Base-by-base conservation (phyloP, 2,797 vertebrate genomes). In the Acrocephalus scirpaceus region DNA sequence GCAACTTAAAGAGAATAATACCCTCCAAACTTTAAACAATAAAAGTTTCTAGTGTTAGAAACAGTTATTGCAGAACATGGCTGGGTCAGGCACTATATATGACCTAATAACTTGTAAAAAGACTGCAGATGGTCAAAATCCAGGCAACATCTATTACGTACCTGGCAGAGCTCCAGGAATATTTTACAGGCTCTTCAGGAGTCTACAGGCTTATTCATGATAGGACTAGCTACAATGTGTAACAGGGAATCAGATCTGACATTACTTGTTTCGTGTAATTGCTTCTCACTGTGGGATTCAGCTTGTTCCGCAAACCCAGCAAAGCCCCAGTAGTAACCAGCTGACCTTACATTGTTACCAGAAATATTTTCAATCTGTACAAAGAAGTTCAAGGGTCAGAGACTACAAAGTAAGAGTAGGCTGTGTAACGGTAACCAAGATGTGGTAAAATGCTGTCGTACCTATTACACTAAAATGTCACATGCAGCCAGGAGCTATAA, bases 401-500 rank as follows among this genome's bases (percentile, higher is more conserved):
- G 42, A 42, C 4, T 27, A n/a, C 19, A 54, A 71, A 73, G 18
- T 19, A 91, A 36, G 32, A 61, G 38, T 2, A 26, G 20, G 19
- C 3, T 13, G 3, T 2, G 13, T 44, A 74, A 77, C 27, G 0
- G 2, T 50, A 86, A 54, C 30, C 27, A 72, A 45, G 22, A 70
- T 26, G 21, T n/a, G 45, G 4, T 44, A 62, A 80, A 86, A 86
- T 1, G 13, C 22, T 48, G 3, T 13, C 65, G 8, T 27, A 60
- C 0, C 0, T 21, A 16, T 26, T 47, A 53, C 12, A 44, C 20
- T 16, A 57, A 40, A 75, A 78, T 6, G 2, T 3, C 48, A 70
- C 3, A 4, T 0, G 0, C 25, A 58, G 17, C 11, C 36, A 70
- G 26, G 6, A 78, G 13, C 9, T 61, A 8, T 2, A 65, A 22